Base-by-base conservation (phyloP, 2,113 vertebrate species). In the Myxocyprinus asiaticus region DNA sequence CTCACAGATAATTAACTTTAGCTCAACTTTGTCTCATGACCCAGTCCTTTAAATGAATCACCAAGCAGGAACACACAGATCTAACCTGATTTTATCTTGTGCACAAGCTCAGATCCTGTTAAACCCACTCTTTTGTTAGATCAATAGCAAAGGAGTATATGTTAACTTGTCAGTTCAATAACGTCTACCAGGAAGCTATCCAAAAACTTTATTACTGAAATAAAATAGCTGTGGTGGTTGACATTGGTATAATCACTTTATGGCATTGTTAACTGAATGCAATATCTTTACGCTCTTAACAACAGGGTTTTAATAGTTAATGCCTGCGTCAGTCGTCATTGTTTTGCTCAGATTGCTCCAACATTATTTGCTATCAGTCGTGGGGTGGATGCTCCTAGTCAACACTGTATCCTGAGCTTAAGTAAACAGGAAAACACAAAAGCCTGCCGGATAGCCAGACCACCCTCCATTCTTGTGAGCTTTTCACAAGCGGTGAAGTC, bases 381-480 rank as follows among this genome's bases (percentile, higher is more conserved):
- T 33, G 53, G 58, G 70, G 75, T 55, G 79, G 33, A 66, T 74
- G 51, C 68, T 71, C 15, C 59, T 55, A 33, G 59, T 63, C 22
- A 22, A 64, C 63, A 75, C 22, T 64, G 4, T 51, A 76, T 58
- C 15, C 43, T 42, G 9, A 70, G 72, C 68, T 71, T 68, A 73
- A 79, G 59, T 82, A 87, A 88, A 90, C 80, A 84, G 83, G 86
- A 86, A 85, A 78, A 66, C 66, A 56, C 74, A 58, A 70, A 67
- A 70, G 76, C 78, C 51, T 56, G 62, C 70, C 58, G 62, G 71
- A 73, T 61, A 48, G 17, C 11, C 64, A 3, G 53, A 44, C 71
- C 61, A 80, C 75, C 70, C 74, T 77, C 50, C 72, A 66, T 62
- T 66, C 79, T 58, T 33, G 22, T 33, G 22, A 1, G 22, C 22